Base-by-base conservation (phyloP, 2,113 vertebrate species). In the Trachemys scripta region DNA sequence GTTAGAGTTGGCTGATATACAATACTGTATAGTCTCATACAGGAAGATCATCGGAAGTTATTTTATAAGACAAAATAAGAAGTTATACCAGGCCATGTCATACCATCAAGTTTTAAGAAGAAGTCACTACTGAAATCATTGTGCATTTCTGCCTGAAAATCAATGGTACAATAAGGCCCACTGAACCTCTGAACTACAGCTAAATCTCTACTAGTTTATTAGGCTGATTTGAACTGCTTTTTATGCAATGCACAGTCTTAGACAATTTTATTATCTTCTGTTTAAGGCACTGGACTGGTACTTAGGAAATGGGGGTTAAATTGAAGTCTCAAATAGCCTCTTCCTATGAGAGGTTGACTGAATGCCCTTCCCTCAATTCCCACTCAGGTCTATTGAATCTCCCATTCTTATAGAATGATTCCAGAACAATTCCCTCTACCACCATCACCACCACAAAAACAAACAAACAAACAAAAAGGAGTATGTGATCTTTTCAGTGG, bases 41-140 rank as follows among this genome's bases (percentile, higher is more conserved):
- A 69, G 42, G 31, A 92, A 97, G 24, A 82, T 57, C 82, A 86
- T 47, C 85, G 79, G 75, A 91, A 92, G 27, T 49, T 85, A 88
- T 83, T 25, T 83, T 89, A 59, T 89, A 79, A 56, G 50, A 87
- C 82, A 90, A 97, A 90, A 94, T 79, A 87, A 54, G 49, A 92
- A 95, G 14, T 5, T 5, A 80, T 27, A 78, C 24, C 1, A 65
- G 65, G 80, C 8, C 16, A 79, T 79, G 53, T 24, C 65, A 57
- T 80, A 83, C 50, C 88, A 80, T n/a, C 42, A 78, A 27, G 25
- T 78, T 78, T 47, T 45, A 78, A 47, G 75, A 24, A 76, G 24
- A 45, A 78, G 25, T 47, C 75, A 12, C 12, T 45, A 47, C 84
- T 83, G 81, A 87, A 89, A 92, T 79, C 57, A 81, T 59, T n/a